Evolutionary conservation across 2,888 invertebrate genomes (phyloP), one percentile per base, ranked within the genome.

Genomic region (Pharmacophagus antenor): DNA sequence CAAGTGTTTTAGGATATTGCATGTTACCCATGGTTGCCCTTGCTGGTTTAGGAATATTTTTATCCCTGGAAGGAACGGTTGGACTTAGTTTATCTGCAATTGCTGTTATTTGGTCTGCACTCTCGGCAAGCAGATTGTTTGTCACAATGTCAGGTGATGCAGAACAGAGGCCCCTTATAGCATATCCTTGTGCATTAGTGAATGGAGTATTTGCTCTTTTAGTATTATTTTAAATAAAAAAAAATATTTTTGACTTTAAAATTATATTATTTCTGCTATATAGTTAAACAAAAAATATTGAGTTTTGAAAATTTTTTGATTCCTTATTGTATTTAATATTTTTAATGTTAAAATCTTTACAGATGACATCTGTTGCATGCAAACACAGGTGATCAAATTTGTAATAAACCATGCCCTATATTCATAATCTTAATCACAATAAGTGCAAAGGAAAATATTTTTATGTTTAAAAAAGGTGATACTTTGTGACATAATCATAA

Each of bases 131-230:
- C 27, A 94, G 98, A 80, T 91, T 98, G 23, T 98, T 98, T 92
- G 96, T 97, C 42, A 95, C 97, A 0, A 96, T 98, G 85, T 94
- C 98, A 17, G 94, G 95, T 49, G 97, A 98, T 92, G 93, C 95
- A 65, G 95, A 96, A 70, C 97, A 97, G 78, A 95, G 96, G 71
- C 94, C 95, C 15, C 84, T 97, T 0, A 95, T 97, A 69, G 98
- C 97, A 41, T 98, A 98, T 84, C 98, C 98, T 0, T 98, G 98
- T 91, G 94, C 95, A 62, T 92, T 98, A 64, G 94, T 98, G 25
- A 98, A 97, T 87, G 97, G 97, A 52, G 96, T 98, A 1, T 98
- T 98, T 91, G 97, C 97, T 47, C 92, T 98, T 57, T 92, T 98
- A 70, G 96, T 98, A 53, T 92, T 98, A 63, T 98, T 98, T 91